phyloP scores from a whole-genome alignment of 2,797 vertebrate genomes.

The Falco naumanni region DNA sequence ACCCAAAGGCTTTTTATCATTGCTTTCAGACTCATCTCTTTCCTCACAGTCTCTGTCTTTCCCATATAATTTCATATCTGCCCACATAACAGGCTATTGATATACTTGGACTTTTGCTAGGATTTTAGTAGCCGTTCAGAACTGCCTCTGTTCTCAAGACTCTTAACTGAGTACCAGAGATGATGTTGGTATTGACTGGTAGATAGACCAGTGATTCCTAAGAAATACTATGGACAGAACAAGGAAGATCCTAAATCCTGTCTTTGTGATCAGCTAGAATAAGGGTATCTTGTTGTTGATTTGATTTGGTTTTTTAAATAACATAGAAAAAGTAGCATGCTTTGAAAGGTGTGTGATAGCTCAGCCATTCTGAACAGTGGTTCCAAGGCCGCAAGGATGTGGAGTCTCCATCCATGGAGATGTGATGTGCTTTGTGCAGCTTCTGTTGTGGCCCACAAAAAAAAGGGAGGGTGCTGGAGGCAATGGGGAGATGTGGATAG shows the following conservation, averaged over 20 bases:
- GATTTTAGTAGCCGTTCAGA: background rate
- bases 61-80: background rate
- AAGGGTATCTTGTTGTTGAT: background rate
- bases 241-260: background rate
- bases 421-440: background rate
- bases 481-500: accelerated
- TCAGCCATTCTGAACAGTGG: background rate
- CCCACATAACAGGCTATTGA: background rate
- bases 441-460: background rate
- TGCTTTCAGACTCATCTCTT: conserved; percentile 1
- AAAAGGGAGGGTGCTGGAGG: background rate
- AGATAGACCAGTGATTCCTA: background rate
- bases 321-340: background rate
- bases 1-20: background rate
- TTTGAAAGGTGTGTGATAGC: background rate
- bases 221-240: background rate
- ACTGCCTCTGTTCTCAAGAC: background rate
- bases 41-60: background rate
- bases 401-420: background rate
- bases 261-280: background rate
- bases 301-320: background rate
- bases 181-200: background rate
- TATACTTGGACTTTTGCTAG: background rate
- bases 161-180: background rate
- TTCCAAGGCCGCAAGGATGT: accelerated